Conservation (phyloP, 2,888 invertebrate genomes). For the Lasioglossum villosulum region DNA sequence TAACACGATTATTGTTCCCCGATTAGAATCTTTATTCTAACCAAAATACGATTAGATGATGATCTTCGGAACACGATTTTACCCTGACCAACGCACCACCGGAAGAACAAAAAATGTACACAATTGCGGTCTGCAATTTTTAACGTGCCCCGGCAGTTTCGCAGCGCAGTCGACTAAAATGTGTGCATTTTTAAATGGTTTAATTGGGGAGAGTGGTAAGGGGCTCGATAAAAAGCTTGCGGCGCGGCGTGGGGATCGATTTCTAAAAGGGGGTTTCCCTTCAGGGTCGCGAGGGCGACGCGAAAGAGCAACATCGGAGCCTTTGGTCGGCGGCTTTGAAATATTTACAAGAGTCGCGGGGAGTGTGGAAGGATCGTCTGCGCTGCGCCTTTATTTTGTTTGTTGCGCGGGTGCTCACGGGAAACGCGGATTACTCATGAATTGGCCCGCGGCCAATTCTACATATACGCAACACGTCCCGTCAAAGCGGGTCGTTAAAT, state of each 20-base stretch:
- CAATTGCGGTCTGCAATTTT: neutral
- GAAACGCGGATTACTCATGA: slow-evolving; percentile 78
- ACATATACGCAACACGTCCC: slow-evolving; percentile 59
- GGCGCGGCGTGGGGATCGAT: neutral
- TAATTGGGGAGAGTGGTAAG: neutral
- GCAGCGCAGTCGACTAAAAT: neutral
- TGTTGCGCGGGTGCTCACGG: slow-evolving; percentile 61
- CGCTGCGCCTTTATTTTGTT: slow-evolving; percentile 62
- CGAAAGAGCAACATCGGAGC: slow-evolving; percentile 18
- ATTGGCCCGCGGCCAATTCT: slow-evolving; percentile 76
- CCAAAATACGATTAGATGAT: too few species aligned
- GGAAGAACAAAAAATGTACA: neutral
- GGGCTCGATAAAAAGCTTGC: neutral
- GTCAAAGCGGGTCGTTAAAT: slow-evolving; percentile 70
- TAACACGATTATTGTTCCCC: too few species aligned
- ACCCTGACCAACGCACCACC: neutral
- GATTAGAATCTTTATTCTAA: too few species aligned
- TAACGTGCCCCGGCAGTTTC: neutral
- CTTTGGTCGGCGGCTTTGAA: slow-evolving; percentile 42
- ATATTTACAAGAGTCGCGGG: slow-evolving; percentile 48
- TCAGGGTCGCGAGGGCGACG: neutral
- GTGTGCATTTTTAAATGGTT: neutral
- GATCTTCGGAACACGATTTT: neutral
- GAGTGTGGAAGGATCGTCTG: slow-evolving; percentile 36
- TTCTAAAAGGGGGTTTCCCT: neutral